phyloP scores from a whole-genome alignment of 2,113 vertebrate genomes.

The Chauna torquata region DNA sequence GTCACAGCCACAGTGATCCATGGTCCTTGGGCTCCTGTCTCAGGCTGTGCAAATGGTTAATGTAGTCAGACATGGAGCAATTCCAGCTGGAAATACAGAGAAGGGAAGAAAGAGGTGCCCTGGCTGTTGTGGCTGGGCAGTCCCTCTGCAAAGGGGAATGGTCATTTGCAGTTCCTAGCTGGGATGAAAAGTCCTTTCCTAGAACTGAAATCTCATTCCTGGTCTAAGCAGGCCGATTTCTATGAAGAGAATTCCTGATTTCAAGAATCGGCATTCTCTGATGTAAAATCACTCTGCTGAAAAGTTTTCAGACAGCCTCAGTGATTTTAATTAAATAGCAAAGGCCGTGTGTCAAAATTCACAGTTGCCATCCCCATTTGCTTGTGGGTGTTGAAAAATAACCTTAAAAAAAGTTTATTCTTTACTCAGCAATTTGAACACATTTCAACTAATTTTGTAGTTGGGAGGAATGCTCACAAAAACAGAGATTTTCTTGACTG shows the following conservation, averaged over 20 bases:
- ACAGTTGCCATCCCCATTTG: not conserved
- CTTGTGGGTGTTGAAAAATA: slow-evolving; percentile 49
- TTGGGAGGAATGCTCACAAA: slow-evolving; percentile 53
- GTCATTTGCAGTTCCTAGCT: not conserved
- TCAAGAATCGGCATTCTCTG: not conserved
- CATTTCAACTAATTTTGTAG: slow-evolving; percentile 55
- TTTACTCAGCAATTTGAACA: slow-evolving; percentile 42
- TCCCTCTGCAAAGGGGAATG: not conserved
- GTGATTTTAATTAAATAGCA: slow-evolving; percentile 67
- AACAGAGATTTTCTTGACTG: slow-evolving; percentile 27
- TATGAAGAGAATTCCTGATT: not conserved
- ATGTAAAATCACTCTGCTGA: not conserved
- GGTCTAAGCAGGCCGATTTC: not conserved
- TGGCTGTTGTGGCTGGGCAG: fast-evolving
- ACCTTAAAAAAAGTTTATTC: not conserved
- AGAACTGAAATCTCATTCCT: not conserved
- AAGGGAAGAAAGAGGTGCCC: not conserved
- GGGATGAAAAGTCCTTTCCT: not conserved
- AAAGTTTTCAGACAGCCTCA: slow-evolving; percentile 35
- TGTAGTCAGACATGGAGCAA: not conserved
- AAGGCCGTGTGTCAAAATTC: not conserved
- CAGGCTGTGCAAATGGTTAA: not conserved
- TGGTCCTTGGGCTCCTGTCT: not conserved
- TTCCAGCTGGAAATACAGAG: not conserved
- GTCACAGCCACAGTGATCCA: not conserved